Base-by-base conservation (phyloP, 1,140 invertebrate genomes). In the Orussus abietinus region DNA sequence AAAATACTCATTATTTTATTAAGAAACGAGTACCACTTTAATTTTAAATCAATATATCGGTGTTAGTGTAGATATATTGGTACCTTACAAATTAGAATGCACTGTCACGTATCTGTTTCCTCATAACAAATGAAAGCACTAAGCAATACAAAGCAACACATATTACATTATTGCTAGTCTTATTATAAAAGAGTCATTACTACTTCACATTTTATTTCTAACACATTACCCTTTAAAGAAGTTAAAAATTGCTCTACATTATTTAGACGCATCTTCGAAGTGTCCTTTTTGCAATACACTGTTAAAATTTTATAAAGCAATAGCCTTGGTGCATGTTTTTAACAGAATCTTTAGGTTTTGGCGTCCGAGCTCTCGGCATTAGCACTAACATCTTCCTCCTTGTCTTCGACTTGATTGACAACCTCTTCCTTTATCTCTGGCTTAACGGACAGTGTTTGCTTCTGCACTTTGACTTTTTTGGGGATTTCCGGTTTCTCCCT, bases 401-500 rank as follows among this genome's bases (percentile, higher is more conserved):
- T n/a, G 22, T 25, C 22, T n/a, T 25, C 22, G 22, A 7, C 22
- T n/a, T 7, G 22, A 7, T 25, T 20, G 5, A n/a, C 22, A 7
- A 1, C 17, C 19, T 45, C 35, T 3, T 21, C 28, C 19, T 60
- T 57, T 33, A 52, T 38, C 20, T 62, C 55, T n/a, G 55, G 25
- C 35, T 69, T 66, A 2, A 60, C 44, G 5, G 45, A 45, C 21
- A 59, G 60, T 15, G 54, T 47, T 9, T 53, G 53, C 30, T 70
- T 68, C 11, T 51, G 62, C 31, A 57, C 34, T 41, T 67, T 68
- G 1, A 14, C 10, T 3, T 62, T 57, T 5, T 40, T 47, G 22
- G 57, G 52, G 2, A 53, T 20, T 0, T 60, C 62, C n/a, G 60
- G 42, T n/a, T 61, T 56, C 12, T 67, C 69, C 19, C 70, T 58